Evolutionary conservation across 1,140 invertebrate genomes (phyloP).

Genomic region (Drosophila tropicalis): DNA sequence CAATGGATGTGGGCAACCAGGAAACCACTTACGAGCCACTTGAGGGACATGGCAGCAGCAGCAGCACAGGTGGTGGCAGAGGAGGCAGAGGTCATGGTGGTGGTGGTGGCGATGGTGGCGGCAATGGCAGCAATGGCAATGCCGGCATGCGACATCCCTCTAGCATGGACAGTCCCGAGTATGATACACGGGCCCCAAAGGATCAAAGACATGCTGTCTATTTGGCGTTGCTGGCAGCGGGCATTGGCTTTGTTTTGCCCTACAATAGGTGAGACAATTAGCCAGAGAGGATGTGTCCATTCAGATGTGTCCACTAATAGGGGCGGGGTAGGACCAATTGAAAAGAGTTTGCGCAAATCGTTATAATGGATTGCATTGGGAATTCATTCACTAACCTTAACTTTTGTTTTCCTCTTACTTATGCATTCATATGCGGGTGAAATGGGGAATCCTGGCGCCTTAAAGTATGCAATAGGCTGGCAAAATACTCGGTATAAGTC

Average conservation of each 20-base stretch:
- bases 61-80: slow-evolving; percentile 27
- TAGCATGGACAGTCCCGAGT: slow-evolving; percentile 79
- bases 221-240: slow-evolving; percentile 91
- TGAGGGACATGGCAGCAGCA: slow-evolving; percentile 51
- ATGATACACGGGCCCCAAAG: slow-evolving; percentile 84
- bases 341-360: slow-evolving; percentile 13
- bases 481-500: too few species aligned
- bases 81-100: slow-evolving; percentile 19
- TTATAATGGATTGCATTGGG: background rate
- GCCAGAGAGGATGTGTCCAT: too few species aligned
- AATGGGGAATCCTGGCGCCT: too few species aligned
- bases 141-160: slow-evolving; percentile 59
- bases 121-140: slow-evolving; percentile 29
- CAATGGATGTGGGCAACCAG: slow-evolving; percentile 70
- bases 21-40: slow-evolving; percentile 79
- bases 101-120: slow-evolving; percentile 23
- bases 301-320: too few species aligned
- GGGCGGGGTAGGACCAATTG: too few species aligned
- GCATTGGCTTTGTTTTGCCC: slow-evolving; percentile 94
- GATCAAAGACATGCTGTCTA: slow-evolving; percentile 92
- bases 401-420: background rate
- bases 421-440: too few species aligned
- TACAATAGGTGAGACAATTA: slow-evolving; percentile 90
- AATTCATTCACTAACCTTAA: too few species aligned
- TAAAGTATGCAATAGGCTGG: background rate